Percentiles rank a stretch among this genome's conserved stretches.
Evolutionary conservation across 35 echinoderm and acorn worm genomes (phyloP).

Genomic region (Strongylocentrotus purpuratus): DNA sequence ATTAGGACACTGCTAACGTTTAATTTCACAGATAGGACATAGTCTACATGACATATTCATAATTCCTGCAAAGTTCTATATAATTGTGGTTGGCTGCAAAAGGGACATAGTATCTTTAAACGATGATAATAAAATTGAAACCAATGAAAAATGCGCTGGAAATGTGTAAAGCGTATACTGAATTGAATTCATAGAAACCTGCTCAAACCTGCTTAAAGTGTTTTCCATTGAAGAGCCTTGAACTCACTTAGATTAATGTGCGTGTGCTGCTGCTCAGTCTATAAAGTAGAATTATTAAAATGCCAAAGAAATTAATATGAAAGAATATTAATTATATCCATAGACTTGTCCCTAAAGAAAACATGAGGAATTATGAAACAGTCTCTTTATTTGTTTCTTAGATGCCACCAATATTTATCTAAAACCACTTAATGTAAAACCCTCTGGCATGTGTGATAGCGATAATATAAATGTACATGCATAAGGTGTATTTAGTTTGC

Average conservation of each 20-base stretch:
- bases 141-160: not conserved
- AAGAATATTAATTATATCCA: not conserved
- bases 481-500: not conserved
- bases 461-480: not conserved
- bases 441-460: not conserved
- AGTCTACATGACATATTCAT: no score
- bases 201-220: no score
- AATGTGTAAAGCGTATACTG: not conserved
- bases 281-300: not conserved
- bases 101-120: not conserved
- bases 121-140: not conserved
- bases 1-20: no score
- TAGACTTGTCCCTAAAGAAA: not conserved
- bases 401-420: not conserved
- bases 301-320: not conserved
- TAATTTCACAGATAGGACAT: no score
- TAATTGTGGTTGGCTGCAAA: no score
- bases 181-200: not conserved
- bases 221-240: not conserved
- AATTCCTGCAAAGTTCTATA: no score
- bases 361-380: not conserved
- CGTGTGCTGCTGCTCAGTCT: not conserved
- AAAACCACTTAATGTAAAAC: not conserved
- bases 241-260: not conserved
- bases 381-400: no score